Evolutionary conservation across 2,888 invertebrate genomes (phyloP), one percentile per base, ranked within the genome.

Genomic region (Acrobasis repandana): DNA sequence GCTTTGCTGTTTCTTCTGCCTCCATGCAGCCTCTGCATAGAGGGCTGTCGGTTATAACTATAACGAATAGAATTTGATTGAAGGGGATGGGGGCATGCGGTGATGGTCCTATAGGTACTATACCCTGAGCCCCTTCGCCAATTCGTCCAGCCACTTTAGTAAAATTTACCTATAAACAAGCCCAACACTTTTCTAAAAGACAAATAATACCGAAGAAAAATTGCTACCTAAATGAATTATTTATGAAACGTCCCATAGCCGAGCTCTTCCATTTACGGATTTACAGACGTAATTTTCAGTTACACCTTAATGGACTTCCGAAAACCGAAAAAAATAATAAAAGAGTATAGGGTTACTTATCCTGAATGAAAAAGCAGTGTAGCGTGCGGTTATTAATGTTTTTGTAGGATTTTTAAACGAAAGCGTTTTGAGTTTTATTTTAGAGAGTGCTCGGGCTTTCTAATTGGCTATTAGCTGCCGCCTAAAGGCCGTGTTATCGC

Each of bases 381-480:
- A 14, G 28, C 28, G 28, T 28, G 8, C 28, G 28, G 28, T 5
- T 28, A 28, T n/a, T 3, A 43, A 43, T 5, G n/a, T 43, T 43
- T 36, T 43, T 3, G 14, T n/a, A 43, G n/a, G 0, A 16, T 16
- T 52, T 52, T 36, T 36, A 1, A 36, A 18, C 11, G 36, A 36
- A 36, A 36, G 36, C 5, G 18, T 52, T 28, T 43, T 11, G 34
- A 36, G 16, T 48, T 58, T 49, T 57, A 47, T 57, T 57, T 48
- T 28, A 10, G 11, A 15, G 33, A 48, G 34, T 4, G 48, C 36
- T 46, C 15, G 9, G 43, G 36, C 49, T 43, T 46, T 59, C 43
- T 82, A 82, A 83, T 82, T 80, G 82, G 68, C 82, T 80, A 83
- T 83, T 82, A 85, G 75, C 64, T 66, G 65, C 58, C 56, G 63